Evolutionary conservation across 2,113 vertebrate species (phyloP).

Genomic region (Rhipidura dahli): DNA sequence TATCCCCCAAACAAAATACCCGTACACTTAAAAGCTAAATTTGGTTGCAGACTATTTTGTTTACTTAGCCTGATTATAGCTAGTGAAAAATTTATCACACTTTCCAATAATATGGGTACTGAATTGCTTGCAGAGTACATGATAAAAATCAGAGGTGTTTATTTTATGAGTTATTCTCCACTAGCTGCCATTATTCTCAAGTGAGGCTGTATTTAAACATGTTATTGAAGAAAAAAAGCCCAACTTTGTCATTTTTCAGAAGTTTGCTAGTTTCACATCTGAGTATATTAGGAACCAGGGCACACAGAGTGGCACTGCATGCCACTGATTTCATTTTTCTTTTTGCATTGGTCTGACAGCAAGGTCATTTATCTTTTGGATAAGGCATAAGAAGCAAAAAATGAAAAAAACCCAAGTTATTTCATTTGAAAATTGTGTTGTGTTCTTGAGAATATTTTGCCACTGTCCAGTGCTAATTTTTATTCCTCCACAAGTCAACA

Average conservation of each 20-base stretch:
- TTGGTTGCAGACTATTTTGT: not conserved
- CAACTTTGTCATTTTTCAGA: not conserved
- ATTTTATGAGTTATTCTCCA: not conserved
- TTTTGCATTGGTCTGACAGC: slow-evolving; percentile 14
- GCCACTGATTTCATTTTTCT: slow-evolving; percentile 15
- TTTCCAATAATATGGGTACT: not conserved
- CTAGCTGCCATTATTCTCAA: not conserved
- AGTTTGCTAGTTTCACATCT: not conserved
- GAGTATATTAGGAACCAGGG: not conserved
- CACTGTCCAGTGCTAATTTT: not conserved
- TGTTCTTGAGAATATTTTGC: not conserved
- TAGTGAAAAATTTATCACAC: not conserved
- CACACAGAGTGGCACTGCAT: not conserved
- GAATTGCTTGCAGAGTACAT: not conserved
- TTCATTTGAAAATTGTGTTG: not conserved
- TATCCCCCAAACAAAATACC: not conserved
- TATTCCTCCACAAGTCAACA: not conserved
- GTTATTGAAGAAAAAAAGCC: not conserved
- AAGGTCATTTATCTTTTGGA: slow-evolving; percentile 15
- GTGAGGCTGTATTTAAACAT: not conserved
- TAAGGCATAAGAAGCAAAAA: not conserved
- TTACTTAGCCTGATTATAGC: not conserved
- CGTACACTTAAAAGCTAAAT: not conserved
- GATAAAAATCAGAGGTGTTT: not conserved
- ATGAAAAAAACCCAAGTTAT: not conserved